Percentiles rank a stretch among this genome's conserved stretches.
These are phyloP conservation scores for Erebia aethiops DNA, from an alignment of 2,888 invertebrate genomes.

Conservation along the genomic window DNA sequence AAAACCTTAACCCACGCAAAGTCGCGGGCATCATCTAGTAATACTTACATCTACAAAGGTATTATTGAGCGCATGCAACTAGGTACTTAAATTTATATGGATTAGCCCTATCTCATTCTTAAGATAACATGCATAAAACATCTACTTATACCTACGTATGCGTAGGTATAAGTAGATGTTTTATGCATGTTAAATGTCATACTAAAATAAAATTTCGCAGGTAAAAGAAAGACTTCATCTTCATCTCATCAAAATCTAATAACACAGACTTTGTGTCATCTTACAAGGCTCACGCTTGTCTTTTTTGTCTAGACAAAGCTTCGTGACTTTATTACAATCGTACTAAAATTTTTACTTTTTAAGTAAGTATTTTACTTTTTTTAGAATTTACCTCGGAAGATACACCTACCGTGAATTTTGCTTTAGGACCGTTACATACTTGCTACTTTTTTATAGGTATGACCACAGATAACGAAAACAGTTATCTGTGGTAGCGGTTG, in stretches of 20 bases:
- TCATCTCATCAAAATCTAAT: slow-evolving; percentile 73
- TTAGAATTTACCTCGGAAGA: slow-evolving; percentile 45
- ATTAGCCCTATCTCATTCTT: not conserved
- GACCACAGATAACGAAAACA: no score
- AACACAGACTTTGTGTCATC: slow-evolving; percentile 59
- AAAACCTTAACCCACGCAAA: no score
- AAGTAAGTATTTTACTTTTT: slow-evolving; percentile 35
- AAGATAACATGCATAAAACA: not conserved
- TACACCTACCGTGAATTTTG: slow-evolving; percentile 36
- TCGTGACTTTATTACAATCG: slow-evolving; percentile 78
- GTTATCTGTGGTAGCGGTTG: no score
- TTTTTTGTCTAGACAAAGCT: slow-evolving; percentile 73
- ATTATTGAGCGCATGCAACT: no score
- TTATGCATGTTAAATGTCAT: not conserved
- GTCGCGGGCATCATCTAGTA: no score
- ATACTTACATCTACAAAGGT: no score
- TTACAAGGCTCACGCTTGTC: slow-evolving; percentile 55
- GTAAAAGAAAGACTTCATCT: slow-evolving; percentile 49
- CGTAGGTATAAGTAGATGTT: not conserved
- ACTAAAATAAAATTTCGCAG: not conserved
- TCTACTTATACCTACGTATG: not conserved
- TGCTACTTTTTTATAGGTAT: not conserved
- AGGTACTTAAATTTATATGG: not conserved
- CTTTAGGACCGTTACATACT: not conserved
- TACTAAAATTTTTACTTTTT: slow-evolving; percentile 51